Evolutionary conservation across 2,113 vertebrate species (phyloP).

Genomic region (Leuciscus idus): DNA sequence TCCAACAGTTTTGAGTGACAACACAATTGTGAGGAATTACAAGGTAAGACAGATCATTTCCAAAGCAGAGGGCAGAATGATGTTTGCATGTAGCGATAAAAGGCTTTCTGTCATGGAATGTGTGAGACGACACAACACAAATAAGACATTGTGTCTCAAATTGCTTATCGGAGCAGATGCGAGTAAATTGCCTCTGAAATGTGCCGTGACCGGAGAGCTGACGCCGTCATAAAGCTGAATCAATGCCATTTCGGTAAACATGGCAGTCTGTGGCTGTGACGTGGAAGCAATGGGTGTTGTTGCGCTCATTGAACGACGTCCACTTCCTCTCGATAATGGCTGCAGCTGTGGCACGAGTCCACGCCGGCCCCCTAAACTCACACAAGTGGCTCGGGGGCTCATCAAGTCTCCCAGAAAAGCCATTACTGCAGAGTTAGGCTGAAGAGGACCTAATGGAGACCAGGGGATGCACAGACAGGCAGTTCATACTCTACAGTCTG

Average conservation of each 20-base stretch:
- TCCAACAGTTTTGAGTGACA: conserved; percentile 32
- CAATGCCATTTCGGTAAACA: conserved; percentile 65
- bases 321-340: conserved; percentile 67
- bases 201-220: conserved; percentile 56
- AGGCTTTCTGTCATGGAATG: conserved; percentile 46
- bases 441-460: conserved; percentile 53
- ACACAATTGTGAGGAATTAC: conserved; percentile 47
- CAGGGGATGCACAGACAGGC: conserved; percentile 55
- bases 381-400: conserved; percentile 61
- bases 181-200: conserved; percentile 71
- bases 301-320: conserved; percentile 48
- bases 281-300: conserved; percentile 22
- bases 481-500: background rate
- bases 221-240: conserved; percentile 66
- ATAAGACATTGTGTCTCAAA: conserved; percentile 68
- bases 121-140: conserved; percentile 53
- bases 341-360: conserved; percentile 69
- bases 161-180: conserved; percentile 72
- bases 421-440: conserved; percentile 49
- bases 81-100: conserved; percentile 50
- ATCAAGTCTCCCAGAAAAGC: conserved; percentile 54
- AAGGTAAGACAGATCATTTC: conserved; percentile 43
- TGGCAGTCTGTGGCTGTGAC: conserved; percentile 59
- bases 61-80: conserved; percentile 9
- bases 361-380: conserved; percentile 18